phyloP scores from a whole-genome alignment of 2,797 vertebrate genomes.

The Aselliscus stoliczkanus region DNA sequence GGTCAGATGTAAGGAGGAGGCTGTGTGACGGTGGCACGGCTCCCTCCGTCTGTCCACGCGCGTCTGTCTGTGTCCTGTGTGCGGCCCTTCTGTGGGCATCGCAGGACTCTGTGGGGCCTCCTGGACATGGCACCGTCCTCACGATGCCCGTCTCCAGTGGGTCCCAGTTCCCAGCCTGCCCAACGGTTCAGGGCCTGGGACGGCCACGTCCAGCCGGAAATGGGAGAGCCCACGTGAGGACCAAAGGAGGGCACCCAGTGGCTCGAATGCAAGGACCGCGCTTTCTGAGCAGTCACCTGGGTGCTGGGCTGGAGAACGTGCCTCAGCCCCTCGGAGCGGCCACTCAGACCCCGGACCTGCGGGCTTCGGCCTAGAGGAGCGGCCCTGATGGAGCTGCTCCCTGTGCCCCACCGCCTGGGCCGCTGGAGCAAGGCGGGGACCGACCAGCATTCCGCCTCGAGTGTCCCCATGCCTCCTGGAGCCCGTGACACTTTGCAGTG shows the following conservation, averaged over 20 bases:
- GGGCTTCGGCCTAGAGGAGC: not conserved
- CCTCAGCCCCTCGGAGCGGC: not conserved
- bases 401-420: not conserved
- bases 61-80: not conserved
- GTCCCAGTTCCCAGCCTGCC: not conserved
- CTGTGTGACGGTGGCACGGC: too few species aligned
- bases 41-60: not conserved
- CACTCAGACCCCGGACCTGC: not conserved
- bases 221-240: not conserved
- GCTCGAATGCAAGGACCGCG: rapidly evolving
- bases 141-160: not conserved
- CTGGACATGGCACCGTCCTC: too few species aligned
- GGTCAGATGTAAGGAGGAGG: not conserved
- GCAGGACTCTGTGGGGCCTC: rapidly evolving
- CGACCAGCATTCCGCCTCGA: rapidly evolving
- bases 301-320: rapidly evolving
- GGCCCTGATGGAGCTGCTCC: too few species aligned
- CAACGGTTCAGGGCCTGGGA: not conserved
- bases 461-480: rapidly evolving
- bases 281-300: rapidly evolving
- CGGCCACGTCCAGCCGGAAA: not conserved
- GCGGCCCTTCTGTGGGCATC: too few species aligned
- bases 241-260: not conserved
- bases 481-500: not conserved
- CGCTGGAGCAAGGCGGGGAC: not conserved